A percentile compares a stretch with the other conserved stretches of the same genome.
These are phyloP conservation scores for Margaritifera margaritifera DNA, from an alignment of 2,888 invertebrate genomes.

Conservation along the genomic window DNA sequence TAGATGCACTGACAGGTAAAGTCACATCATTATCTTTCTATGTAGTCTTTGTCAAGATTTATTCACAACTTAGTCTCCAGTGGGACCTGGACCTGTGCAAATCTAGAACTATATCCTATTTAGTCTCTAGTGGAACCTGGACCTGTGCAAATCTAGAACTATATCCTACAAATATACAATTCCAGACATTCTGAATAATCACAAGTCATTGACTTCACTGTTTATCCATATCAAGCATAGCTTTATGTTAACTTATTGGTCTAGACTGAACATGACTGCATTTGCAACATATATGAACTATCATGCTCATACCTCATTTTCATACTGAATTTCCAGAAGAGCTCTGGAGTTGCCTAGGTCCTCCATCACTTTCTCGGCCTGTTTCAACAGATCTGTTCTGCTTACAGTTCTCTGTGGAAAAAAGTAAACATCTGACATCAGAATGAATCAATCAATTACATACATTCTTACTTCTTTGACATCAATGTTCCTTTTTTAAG, in stretches of 20 bases:
- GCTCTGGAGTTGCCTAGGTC: slow-evolving; percentile 94
- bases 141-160: too few relatives aligned
- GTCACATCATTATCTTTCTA: too few relatives aligned
- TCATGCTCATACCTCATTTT: slow-evolving; percentile 74
- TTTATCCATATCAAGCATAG: not conserved
- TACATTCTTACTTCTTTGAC: not conserved
- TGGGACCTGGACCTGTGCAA: too few relatives aligned
- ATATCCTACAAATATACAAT: too few relatives aligned
- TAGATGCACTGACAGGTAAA: too few relatives aligned
- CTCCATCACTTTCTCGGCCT: slow-evolving; percentile 95
- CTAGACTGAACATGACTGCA: not conserved
- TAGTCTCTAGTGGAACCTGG: too few relatives aligned
- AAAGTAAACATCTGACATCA: slow-evolving; percentile 3
- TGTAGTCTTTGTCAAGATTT: too few relatives aligned
- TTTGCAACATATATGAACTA: too few relatives aligned
- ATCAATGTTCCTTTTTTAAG: not conserved
- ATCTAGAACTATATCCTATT: too few relatives aligned
- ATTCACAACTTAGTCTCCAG: too few relatives aligned
- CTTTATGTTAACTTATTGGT: not conserved
- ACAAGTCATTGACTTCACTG: too few relatives aligned
- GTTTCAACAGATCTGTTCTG: slow-evolving; percentile 91
- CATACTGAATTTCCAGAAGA: slow-evolving; percentile 88
- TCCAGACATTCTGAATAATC: too few relatives aligned
- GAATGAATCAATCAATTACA: not conserved
- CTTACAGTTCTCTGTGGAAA: slow-evolving; percentile 70